phyloP scores from a whole-genome alignment of 2,888 invertebrate species.

The Noctua pronuba region DNA sequence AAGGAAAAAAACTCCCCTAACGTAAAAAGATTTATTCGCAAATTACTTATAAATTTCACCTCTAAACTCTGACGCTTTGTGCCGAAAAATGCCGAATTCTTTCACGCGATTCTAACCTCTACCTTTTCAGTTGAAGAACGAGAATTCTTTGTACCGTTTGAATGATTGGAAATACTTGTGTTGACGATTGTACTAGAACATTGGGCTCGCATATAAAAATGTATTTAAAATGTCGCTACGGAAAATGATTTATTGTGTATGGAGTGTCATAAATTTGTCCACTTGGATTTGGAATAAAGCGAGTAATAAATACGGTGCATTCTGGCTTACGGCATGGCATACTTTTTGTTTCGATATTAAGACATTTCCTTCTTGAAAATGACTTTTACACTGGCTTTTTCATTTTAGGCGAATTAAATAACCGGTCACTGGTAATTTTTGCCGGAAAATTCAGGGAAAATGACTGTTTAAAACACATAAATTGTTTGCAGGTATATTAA shows the following conservation, averaged over 20 bases:
- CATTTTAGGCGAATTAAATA: not conserved
- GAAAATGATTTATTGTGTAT: conserved; percentile 87
- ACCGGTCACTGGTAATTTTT: not conserved
- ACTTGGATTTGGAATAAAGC: conserved; percentile 84
- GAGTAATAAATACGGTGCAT: conserved; percentile 81
- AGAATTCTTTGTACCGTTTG: conserved; percentile 54
- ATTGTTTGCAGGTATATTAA: not conserved
- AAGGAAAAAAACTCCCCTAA: conserved; percentile 84
- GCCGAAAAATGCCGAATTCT: conserved; percentile 42
- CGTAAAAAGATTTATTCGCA: conserved; percentile 88
- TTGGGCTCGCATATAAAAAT: conserved; percentile 89
- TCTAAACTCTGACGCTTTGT: conserved; percentile 71
- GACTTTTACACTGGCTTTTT: not conserved
- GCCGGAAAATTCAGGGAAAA: not conserved
- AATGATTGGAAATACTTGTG: conserved; percentile 62
- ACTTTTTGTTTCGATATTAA: conserved; percentile 43
- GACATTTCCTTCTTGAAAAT: conserved; percentile 36
- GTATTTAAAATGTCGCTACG: conserved; percentile 89
- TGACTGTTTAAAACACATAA: not conserved
- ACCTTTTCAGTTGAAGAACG: conserved; percentile 31
- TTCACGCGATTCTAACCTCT: conserved; percentile 46
- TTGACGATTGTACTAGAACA: conserved; percentile 76
- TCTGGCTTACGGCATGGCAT: conserved; percentile 33
- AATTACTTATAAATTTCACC: conserved; percentile 90
- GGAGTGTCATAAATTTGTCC: conserved; percentile 89